These are phyloP conservation scores for Stegodyphus dumicola DNA, from an alignment of 1,140 invertebrate species.

Conservation along the genomic window DNA sequence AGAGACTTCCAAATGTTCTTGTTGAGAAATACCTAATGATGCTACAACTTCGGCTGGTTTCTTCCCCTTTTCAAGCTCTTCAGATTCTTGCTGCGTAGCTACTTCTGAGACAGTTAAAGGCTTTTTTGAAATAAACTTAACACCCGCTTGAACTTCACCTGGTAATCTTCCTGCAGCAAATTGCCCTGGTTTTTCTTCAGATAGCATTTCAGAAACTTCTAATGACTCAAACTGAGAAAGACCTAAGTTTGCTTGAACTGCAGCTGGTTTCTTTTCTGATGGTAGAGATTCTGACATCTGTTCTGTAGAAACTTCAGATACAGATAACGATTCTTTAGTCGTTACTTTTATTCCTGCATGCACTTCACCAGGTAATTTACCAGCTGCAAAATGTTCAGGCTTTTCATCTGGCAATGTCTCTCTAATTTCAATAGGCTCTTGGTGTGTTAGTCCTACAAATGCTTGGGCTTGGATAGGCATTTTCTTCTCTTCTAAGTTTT, in stretches of 20 bases:
- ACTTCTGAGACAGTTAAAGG: slow-evolving; percentile 49
- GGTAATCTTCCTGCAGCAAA: slow-evolving; percentile 28
- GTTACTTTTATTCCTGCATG: slow-evolving; percentile 24
- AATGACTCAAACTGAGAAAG: slow-evolving; percentile 37
- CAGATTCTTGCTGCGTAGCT: slow-evolving; percentile 13
- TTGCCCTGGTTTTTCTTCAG: slow-evolving; percentile 33
- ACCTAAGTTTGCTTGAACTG: slow-evolving; percentile 14
- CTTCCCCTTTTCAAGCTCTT: slow-evolving; percentile 12
- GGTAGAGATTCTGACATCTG: slow-evolving; percentile 18
- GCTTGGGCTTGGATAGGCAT: slow-evolving; percentile 59
- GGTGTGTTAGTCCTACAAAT: neutral
- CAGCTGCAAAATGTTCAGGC: slow-evolving; percentile 42
- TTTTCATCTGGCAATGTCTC: slow-evolving; percentile 41
- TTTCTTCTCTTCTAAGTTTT: slow-evolving; percentile 52
- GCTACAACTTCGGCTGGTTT: slow-evolving; percentile 21
- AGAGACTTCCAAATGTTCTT: slow-evolving; percentile 69
- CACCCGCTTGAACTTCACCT: slow-evolving; percentile 31
- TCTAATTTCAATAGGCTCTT: slow-evolving; percentile 33
- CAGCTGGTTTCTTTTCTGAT: slow-evolving; percentile 9
- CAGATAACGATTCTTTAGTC: slow-evolving; percentile 38
- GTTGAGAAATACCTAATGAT: slow-evolving; percentile 8
- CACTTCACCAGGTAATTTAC: slow-evolving; percentile 56
- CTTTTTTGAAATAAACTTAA: slow-evolving; percentile 34
- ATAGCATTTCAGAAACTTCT: slow-evolving; percentile 29
- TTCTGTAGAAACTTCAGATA: slow-evolving; percentile 45